Conservation (phyloP, 2,113 vertebrate species). For the Rallus limicola region DNA sequence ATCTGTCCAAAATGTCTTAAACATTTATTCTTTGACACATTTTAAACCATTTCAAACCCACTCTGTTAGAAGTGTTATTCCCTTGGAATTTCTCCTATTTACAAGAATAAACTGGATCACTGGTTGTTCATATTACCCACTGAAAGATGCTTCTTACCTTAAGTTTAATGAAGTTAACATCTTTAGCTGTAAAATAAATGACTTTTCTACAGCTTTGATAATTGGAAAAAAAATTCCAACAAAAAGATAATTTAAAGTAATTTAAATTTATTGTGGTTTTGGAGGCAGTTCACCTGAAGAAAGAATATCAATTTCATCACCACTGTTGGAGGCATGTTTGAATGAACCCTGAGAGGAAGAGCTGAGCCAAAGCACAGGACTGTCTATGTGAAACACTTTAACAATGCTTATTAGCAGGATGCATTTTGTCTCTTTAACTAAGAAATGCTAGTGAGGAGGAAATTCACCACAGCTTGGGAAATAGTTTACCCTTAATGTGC, state of each 20-base stretch:
- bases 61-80: conserved; percentile 2
- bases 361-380: conserved; percentile 17
- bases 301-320: not conserved
- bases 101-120: not conserved
- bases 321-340: not conserved
- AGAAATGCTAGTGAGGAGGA: not conserved
- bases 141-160: conserved; percentile 7
- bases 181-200: conserved; percentile 7
- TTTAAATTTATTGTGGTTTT: not conserved
- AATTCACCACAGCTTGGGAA: not conserved
- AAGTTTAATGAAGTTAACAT: conserved; percentile 49
- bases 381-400: not conserved
- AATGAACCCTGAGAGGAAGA: conserved; percentile 28
- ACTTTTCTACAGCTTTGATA: not conserved
- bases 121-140: not conserved
- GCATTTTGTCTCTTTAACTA: conserved; percentile 29
- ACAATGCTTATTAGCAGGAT: not conserved
- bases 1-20: not conserved
- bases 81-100: not conserved
- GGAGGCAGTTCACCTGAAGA: conserved; percentile 17
- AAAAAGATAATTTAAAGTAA: not conserved
- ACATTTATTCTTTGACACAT: not conserved
- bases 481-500: not conserved
- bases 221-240: not conserved
- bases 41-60: conserved; percentile 1